Percentiles rank a stretch among this genome's conserved stretches.
Conservation (phyloP, 30 jellyfish, hydroid and myxozoan species). For the Catostylus mosaicus region DNA sequence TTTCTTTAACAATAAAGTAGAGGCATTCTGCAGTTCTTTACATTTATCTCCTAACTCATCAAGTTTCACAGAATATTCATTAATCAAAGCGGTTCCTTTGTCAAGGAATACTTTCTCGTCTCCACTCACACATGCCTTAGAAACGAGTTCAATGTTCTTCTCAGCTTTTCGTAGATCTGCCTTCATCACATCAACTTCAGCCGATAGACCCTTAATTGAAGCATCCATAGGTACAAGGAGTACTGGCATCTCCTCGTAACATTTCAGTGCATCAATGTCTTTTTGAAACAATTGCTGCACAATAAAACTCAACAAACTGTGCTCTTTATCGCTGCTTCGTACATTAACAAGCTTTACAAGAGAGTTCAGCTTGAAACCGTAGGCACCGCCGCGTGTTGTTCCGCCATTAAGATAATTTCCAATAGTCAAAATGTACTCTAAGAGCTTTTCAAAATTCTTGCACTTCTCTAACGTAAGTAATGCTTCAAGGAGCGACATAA, state of each 20-base stretch:
- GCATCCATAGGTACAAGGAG: slow-evolving; percentile 81
- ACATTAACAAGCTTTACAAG: slow-evolving; percentile 79
- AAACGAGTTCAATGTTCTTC: slow-evolving; percentile 44
- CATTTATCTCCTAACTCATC: slow-evolving; percentile 56
- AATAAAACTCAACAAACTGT: slow-evolving; percentile 64
- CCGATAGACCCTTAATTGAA: slow-evolving; percentile 83
- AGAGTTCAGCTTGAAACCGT: slow-evolving; percentile 89
- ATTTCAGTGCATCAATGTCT: slow-evolving; percentile 71
- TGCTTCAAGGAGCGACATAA: slow-evolving; percentile 63
- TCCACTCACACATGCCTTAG: slow-evolving; percentile 20
- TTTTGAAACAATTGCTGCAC: slow-evolving; percentile 82
- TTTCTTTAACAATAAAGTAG: slow-evolving; percentile 55
- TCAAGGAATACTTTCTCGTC: slow-evolving; percentile 41
- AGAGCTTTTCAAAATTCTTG: slow-evolving; percentile 54
- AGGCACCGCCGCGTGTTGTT: slow-evolving; percentile 94
- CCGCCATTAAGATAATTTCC: slow-evolving; percentile 96
- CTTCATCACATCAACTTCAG: slow-evolving; percentile 91
- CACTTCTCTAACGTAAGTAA: slow-evolving; percentile 48
- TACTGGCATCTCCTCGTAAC: slow-evolving; percentile 78
- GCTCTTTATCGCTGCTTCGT: slow-evolving; percentile 75
- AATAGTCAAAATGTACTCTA: slow-evolving; percentile 77
- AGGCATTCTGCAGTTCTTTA: slow-evolving; percentile 38
- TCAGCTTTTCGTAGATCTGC: slow-evolving; percentile 58
- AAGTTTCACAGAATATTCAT: slow-evolving; percentile 24
- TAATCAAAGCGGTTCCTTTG: slow-evolving; percentile 46